Conservation (phyloP, 2,797 vertebrate genomes). For the Spatula clypeata region DNA sequence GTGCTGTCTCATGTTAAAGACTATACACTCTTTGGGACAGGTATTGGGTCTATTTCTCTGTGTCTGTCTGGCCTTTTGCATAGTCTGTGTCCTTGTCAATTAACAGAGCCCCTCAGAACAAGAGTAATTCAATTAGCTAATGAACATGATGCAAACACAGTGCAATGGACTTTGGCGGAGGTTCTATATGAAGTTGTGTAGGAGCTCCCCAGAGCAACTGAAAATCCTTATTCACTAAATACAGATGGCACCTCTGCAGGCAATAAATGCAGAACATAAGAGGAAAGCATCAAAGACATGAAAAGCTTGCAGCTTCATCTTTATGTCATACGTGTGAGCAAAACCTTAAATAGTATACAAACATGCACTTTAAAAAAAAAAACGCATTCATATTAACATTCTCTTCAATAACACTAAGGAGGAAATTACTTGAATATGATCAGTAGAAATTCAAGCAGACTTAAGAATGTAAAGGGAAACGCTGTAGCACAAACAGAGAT, state of each 20-base stretch:
- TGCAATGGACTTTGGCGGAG: background rate
- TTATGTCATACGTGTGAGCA: background rate
- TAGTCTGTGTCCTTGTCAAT: background rate
- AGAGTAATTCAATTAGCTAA: background rate
- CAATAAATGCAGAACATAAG: background rate
- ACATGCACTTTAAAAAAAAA: background rate
- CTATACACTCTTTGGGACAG: background rate
- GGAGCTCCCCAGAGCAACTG: background rate
- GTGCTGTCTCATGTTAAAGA: background rate
- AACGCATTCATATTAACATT: background rate
- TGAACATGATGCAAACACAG: background rate
- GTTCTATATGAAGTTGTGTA: background rate
- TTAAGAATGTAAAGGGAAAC: background rate
- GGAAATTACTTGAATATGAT: background rate
- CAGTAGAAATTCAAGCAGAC: background rate
- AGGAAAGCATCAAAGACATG: background rate
- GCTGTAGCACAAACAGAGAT: background rate
- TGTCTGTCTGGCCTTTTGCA: rapidly evolving
- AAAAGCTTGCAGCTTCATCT: background rate
- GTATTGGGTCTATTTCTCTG: rapidly evolving
- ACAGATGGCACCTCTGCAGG: background rate
- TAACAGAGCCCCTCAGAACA: background rate
- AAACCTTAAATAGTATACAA: background rate
- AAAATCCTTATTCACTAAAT: background rate
- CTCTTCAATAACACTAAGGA: background rate